These are phyloP conservation scores for Conopomorpha cramerella DNA, from an alignment of 1,140 invertebrate species.

Conservation along the genomic window DNA sequence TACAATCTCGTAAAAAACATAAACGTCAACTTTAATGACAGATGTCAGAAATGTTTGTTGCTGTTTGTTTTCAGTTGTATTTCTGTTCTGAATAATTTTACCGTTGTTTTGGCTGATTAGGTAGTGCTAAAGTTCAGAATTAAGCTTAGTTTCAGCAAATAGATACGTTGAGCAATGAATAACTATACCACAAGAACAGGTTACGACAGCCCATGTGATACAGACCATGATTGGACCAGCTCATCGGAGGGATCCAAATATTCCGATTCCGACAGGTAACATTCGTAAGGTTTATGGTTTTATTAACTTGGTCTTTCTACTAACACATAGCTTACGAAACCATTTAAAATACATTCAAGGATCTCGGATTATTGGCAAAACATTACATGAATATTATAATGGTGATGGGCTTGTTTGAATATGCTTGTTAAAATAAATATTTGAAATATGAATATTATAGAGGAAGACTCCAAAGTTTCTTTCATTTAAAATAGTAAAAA, in stretches of 20 bases:
- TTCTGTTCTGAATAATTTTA: too few relatives aligned
- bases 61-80: too few relatives aligned
- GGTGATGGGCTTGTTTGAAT: neutral
- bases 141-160: too few relatives aligned
- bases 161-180: conserved; percentile 27
- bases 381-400: neutral
- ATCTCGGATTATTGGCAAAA: neutral
- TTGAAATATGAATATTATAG: neutral
- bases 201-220: conserved; percentile 40
- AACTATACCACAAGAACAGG: conserved; percentile 21
- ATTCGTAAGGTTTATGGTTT: too few relatives aligned
- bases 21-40: too few relatives aligned
- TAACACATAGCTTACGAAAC: neutral
- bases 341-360: neutral
- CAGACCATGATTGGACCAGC: conserved; percentile 46
- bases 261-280: conserved; percentile 47
- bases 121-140: too few relatives aligned
- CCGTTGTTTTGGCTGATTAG: too few relatives aligned
- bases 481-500: too few relatives aligned
- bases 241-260: conserved; percentile 45
- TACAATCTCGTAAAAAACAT: too few relatives aligned
- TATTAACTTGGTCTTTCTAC: too few relatives aligned
- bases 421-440: neutral
- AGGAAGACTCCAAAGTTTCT: too few relatives aligned
- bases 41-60: too few relatives aligned